These are phyloP conservation scores for Prunella himalayana DNA, from an alignment of 2,113 vertebrate species.

Conservation along the genomic window DNA sequence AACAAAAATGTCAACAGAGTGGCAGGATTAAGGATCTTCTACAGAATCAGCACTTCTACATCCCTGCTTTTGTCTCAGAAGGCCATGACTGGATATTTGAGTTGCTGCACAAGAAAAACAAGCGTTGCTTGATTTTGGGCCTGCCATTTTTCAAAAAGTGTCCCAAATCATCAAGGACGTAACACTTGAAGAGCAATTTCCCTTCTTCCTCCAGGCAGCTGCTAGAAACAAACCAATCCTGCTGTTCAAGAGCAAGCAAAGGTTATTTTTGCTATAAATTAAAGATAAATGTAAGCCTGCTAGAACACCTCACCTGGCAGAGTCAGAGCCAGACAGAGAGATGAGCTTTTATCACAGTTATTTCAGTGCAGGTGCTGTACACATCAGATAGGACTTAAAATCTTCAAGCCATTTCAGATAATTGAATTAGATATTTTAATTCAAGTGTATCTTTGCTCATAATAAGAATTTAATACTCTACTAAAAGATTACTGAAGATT, in stretches of 20 bases:
- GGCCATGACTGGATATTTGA: neutral
- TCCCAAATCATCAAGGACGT: neutral
- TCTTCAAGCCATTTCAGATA: neutral
- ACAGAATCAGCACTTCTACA: constrained; percentile 20
- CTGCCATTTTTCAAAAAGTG: neutral
- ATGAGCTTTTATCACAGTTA: neutral
- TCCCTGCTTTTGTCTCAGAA: neutral
- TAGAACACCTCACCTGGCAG: neutral
- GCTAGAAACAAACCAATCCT: neutral
- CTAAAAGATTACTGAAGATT: neutral
- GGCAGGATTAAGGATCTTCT: constrained; percentile 5
- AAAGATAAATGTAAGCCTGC: neutral
- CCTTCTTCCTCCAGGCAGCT: neutral
- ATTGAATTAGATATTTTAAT: neutral
- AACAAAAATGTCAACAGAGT: constrained; percentile 56
- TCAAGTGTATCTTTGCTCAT: neutral
- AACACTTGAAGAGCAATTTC: neutral
- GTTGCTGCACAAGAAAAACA: neutral
- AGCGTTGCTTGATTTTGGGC: neutral
- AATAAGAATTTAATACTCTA: neutral
- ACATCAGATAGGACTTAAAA: neutral
- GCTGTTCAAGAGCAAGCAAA: neutral
- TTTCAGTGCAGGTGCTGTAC: neutral
- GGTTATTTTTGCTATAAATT: neutral
- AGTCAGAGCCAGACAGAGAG: neutral